phyloP scores from a whole-genome alignment of 35 echinoderm and acorn worm genomes.

The Patiria miniata region DNA sequence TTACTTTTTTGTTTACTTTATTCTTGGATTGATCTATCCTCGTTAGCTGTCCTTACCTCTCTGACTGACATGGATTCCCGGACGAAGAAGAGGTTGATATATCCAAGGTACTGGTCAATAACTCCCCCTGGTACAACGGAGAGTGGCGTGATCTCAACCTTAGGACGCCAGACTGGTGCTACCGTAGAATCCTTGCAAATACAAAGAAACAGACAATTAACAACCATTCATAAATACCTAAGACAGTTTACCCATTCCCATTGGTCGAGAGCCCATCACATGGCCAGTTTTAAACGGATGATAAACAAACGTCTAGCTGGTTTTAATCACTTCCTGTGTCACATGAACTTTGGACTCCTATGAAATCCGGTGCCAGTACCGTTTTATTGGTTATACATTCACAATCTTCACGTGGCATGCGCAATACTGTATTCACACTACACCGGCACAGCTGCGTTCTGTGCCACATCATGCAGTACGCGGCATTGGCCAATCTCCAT shows the following conservation, averaged over 20 bases:
- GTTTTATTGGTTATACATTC: no score
- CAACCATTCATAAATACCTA: not conserved
- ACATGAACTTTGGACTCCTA: no score
- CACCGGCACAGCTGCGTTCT: no score
- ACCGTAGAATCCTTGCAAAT: not conserved
- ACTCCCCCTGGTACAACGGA: conserved; percentile 63
- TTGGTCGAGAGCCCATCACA: no score
- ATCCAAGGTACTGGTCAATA: conserved; percentile 88
- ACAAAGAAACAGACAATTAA: not conserved
- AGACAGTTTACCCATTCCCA: no score
- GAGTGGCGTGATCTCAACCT: conserved; percentile 85
- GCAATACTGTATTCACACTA: no score
- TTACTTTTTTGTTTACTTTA: no score
- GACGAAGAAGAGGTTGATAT: conserved; percentile 91
- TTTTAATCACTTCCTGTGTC: not conserved
- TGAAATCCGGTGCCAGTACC: no score
- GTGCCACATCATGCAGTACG: no score
- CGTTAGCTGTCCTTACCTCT: conserved; percentile 58
- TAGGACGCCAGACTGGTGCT: conserved; percentile 44
- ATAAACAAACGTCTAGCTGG: not conserved
- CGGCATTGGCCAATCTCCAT: no score
- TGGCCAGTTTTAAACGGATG: no score
- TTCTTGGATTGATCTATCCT: not conserved
- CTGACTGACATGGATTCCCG: conserved; percentile 91
- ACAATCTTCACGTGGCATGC: no score